Evolutionary conservation across 2,888 invertebrate species (phyloP).

Genomic region (Stratiomys singularior): DNA sequence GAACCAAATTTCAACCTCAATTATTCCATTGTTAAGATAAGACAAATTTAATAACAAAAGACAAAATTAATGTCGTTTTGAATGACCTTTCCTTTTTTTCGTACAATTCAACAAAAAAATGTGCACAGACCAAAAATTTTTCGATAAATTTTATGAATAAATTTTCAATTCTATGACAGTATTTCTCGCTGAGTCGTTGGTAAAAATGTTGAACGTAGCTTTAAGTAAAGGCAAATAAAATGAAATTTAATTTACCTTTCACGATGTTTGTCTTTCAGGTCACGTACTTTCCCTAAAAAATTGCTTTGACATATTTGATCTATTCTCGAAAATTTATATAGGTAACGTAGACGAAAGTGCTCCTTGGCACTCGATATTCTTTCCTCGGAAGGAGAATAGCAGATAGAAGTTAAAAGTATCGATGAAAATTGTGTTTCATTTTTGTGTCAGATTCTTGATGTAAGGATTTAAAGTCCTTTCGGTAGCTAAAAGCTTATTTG

Average conservation of each 20-base stretch:
- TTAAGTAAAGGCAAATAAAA: slow-evolving; percentile 43
- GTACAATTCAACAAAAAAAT: too few relatives aligned
- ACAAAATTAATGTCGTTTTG: too few relatives aligned
- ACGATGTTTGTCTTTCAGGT: slow-evolving; percentile 41
- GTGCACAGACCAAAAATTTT: too few relatives aligned
- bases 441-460: too few relatives aligned
- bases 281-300: slow-evolving; percentile 47
- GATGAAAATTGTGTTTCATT: neutral
- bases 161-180: too few relatives aligned
- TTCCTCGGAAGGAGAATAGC: neutral
- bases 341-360: slow-evolving; percentile 24
- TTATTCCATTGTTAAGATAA: too few relatives aligned
- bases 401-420: neutral
- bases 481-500: neutral
- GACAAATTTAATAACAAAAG: too few relatives aligned
- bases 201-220: slow-evolving; percentile 9
- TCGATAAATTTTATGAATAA: too few relatives aligned
- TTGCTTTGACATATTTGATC: slow-evolving; percentile 49
- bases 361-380: neutral
- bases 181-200: too few relatives aligned
- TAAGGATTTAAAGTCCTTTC: too few relatives aligned
- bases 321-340: slow-evolving; percentile 46
- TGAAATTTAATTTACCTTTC: slow-evolving; percentile 46
- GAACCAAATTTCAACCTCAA: too few relatives aligned
- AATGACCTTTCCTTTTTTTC: too few relatives aligned